Evolutionary conservation across 1,140 invertebrate species (phyloP).

Genomic region (Babylonia areolata): DNA sequence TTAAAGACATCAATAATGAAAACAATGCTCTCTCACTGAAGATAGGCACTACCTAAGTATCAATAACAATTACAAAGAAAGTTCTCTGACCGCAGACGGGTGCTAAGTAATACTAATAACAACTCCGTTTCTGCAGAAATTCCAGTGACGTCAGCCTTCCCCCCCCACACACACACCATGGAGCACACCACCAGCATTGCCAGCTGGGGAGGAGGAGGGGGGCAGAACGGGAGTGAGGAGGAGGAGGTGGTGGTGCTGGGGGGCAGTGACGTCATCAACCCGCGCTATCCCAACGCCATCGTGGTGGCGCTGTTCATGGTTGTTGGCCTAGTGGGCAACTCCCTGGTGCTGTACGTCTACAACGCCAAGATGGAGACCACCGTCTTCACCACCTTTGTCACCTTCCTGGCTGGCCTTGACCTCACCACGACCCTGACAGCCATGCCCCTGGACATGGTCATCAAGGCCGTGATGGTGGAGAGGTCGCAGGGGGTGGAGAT

Average conservation of each 20-base stretch:
- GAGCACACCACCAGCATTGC: not conserved
- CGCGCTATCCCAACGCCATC: slow-evolving; percentile 39
- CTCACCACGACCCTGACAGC: slow-evolving; percentile 41
- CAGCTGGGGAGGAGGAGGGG: not conserved
- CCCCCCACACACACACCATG: not conserved
- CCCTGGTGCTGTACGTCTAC: slow-evolving; percentile 48
- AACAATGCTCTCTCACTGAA: too few relatives aligned
- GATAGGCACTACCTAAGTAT: too few relatives aligned
- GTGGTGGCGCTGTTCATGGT: slow-evolving; percentile 37
- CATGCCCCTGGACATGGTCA: slow-evolving; percentile 45
- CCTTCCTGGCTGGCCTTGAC: slow-evolving; percentile 41
- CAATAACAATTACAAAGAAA: too few relatives aligned
- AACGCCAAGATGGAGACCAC: slow-evolving; percentile 29
- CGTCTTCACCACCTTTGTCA: slow-evolving; percentile 47
- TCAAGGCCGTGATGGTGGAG: slow-evolving; percentile 25
- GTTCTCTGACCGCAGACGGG: too few relatives aligned
- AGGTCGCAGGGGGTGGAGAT: not conserved
- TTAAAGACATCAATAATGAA: too few relatives aligned
- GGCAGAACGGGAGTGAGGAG: not conserved
- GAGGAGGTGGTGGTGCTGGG: not conserved
- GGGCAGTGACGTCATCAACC: slow-evolving; percentile 39
- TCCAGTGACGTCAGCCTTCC: too few relatives aligned
- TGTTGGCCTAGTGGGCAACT: slow-evolving; percentile 37
- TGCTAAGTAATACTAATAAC: too few relatives aligned
- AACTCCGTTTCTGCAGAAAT: too few relatives aligned